These are phyloP conservation scores for Phrynocephalus guinanensis DNA, from an alignment of 2,797 vertebrate species.

Conservation along the genomic window DNA sequence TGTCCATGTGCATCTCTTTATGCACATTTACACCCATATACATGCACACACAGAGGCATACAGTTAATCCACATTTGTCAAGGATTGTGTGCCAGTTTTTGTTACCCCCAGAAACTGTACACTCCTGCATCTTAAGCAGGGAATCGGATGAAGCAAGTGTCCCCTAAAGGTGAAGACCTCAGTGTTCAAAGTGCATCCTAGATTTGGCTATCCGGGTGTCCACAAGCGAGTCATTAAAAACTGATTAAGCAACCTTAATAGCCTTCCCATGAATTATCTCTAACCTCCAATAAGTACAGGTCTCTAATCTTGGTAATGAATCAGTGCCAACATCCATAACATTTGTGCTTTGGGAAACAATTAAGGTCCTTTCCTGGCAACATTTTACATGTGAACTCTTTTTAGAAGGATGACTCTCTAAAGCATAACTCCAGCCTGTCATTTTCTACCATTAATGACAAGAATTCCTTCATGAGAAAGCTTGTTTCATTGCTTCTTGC, in stretches of 20 bases:
- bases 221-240: background rate
- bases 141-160: background rate
- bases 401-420: background rate
- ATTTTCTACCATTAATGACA: too few species aligned
- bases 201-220: background rate
- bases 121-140: too few species aligned
- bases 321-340: background rate
- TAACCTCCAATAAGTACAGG: background rate
- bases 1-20: background rate
- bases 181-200: background rate
- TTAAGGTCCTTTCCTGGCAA: background rate
- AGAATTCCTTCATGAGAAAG: background rate
- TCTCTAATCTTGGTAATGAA: background rate
- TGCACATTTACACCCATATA: background rate
- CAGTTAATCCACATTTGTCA: background rate
- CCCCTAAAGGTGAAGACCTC: background rate
- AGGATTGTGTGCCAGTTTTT: background rate
- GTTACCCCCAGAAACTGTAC: background rate
- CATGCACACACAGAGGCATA: background rate
- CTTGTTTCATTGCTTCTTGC: background rate
- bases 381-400: background rate
- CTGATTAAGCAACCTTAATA: slow-evolving; percentile 1
- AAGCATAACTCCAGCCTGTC: background rate
- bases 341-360: background rate
- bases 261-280: background rate